Base-by-base conservation (phyloP, 2,113 vertebrate genomes). In the Theropithecus gelada region DNA sequence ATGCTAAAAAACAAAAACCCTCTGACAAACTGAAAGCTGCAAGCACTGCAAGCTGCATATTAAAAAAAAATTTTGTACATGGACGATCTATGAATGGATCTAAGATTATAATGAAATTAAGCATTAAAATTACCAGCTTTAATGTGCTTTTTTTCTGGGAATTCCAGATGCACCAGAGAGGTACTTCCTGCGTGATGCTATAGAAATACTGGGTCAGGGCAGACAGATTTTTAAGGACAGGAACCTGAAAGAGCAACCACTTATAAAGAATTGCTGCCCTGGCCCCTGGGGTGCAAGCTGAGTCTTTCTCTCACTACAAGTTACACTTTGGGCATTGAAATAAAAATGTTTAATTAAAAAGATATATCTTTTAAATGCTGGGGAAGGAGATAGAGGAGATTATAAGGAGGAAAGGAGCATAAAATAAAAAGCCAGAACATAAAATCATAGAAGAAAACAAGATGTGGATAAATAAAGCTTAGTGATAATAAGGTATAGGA, bases 361-460 rank as follows among this genome's bases (percentile, higher is more conserved):
- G n/a, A 50, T 3, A 6, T 91, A 59, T 9, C 52, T 76, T 61
- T 59, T 59, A 64, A 76, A 27, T 16, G 18, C 88, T 57, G 23
- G 35, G 3, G 27, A n/a, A 70, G 13, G 30, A 59, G 11, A 50
- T n/a, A 30, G 13, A 75, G 18, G 66, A 59, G 23, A 52, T 52
- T 64, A 76, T 68, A 90, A 80, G 23, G 40, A 75, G 2, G 8
- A 64, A 90, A 59, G 66, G 10, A 35, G 27, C 14, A 80, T 82
- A 59, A 96, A 85, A 80, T 82, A 72, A 94, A 85, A 27, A 57
- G 38, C 61, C 40, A 79, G 64, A 57, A 32, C 38, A 43, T 92
- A 81, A 91, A 93, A 55, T 84, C 73, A 59, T 68, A 87, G 23
- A 92, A 35, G 9, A 92, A 84, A 25, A 68, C 22, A 88, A 95